A percentile compares a stretch with the other conserved stretches of the same genome.
phyloP scores from a whole-genome alignment of 2,113 vertebrate species.

The Hemiprocne comata region DNA sequence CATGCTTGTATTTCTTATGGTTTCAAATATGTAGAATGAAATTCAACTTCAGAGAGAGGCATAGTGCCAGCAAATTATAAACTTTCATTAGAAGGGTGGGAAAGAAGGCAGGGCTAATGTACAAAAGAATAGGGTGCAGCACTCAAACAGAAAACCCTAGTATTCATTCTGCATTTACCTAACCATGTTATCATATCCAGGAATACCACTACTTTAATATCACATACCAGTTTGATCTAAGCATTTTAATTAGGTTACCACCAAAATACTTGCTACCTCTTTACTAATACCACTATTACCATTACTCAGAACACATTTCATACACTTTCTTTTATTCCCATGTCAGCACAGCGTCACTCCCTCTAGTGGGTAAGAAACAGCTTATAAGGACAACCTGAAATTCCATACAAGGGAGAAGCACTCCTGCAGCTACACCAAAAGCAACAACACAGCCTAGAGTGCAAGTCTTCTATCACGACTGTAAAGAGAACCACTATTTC shows the following conservation, averaged over 20 bases:
- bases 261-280: neutral
- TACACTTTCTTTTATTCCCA: neutral
- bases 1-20: neutral
- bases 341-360: neutral
- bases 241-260: neutral
- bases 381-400: neutral
- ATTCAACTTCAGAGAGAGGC: neutral
- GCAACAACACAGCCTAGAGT: neutral
- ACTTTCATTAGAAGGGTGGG: neutral
- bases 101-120: neutral
- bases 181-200: neutral
- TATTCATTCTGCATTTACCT: neutral
- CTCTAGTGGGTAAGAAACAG: conserved; percentile 30
- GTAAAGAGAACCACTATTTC: neutral
- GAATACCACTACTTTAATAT: neutral
- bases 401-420: neutral
- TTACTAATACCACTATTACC: neutral
- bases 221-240: neutral
- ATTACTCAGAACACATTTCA: neutral
- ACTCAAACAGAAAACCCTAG: neutral
- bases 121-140: neutral
- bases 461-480: neutral
- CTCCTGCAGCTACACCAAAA: neutral
- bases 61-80: neutral
- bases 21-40: neutral